These are phyloP conservation scores for Drosophila putrida DNA, from an alignment of 2,888 invertebrate genomes.

Conservation along the genomic window DNA sequence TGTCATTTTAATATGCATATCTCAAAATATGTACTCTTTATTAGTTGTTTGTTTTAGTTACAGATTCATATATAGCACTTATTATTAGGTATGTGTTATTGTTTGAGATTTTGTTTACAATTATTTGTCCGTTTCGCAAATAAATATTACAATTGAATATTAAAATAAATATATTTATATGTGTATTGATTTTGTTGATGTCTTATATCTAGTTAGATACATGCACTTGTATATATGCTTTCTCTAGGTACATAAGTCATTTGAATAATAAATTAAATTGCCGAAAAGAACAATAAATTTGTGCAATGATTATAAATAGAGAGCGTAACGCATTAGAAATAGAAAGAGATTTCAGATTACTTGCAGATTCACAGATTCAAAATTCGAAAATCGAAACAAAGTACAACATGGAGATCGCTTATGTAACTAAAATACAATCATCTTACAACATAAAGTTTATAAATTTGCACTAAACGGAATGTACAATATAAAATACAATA, in stretches of 20 bases:
- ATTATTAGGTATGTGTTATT: conserved; percentile 36
- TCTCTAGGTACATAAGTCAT: conserved; percentile 76
- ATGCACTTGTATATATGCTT: conserved; percentile 55
- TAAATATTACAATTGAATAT: conserved; percentile 58
- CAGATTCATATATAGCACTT: conserved; percentile 39
- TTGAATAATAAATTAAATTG: conserved; percentile 43
- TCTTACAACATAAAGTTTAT: conserved; percentile 44
- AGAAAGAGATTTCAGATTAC: conserved; percentile 42
- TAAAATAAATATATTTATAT: conserved; percentile 53
- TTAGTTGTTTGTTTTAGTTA: conserved; percentile 58
- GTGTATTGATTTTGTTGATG: conserved; percentile 27
- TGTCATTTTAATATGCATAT: conserved; percentile 63
- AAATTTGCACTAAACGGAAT: conserved; percentile 75
- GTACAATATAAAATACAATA: conserved; percentile 46
- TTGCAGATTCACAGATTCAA: conserved; percentile 51
- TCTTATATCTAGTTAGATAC: conserved; percentile 44
- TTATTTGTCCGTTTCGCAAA: conserved; percentile 75
- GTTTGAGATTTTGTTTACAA: conserved; percentile 48
- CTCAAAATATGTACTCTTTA: conserved; percentile 74
- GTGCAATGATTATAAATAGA: conserved; percentile 47
- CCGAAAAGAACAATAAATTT: conserved; percentile 41
- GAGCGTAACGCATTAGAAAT: conserved; percentile 28
- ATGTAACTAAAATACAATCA: conserved; percentile 51
- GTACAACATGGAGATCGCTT: conserved; percentile 74
- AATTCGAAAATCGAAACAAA: conserved; percentile 48